These are phyloP conservation scores for Nilaparvata lugens DNA, from an alignment of 1,140 invertebrate species.

Conservation along the genomic window DNA sequence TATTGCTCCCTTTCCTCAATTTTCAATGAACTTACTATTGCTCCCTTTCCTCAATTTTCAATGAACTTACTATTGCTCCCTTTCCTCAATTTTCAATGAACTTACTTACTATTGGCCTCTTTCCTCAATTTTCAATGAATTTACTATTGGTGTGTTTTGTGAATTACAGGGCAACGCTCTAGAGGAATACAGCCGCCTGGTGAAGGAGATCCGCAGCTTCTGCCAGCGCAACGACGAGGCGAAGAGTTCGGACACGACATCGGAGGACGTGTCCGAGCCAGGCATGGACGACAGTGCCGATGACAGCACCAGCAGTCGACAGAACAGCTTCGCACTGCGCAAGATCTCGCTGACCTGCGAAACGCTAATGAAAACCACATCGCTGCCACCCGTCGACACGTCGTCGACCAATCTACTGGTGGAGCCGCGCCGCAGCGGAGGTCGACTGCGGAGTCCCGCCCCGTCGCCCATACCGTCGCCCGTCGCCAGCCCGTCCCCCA, in stretches of 20 bases:
- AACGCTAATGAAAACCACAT: constrained; percentile 34
- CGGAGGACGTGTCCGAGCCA: constrained; percentile 21
- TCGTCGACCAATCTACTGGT: constrained; percentile 8
- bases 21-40: too few species aligned
- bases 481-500: constrained; percentile 49
- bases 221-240: constrained; percentile 41
- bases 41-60: too few species aligned
- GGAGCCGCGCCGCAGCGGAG: constrained; percentile 29
- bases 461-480: constrained; percentile 58
- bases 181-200: constrained; percentile 39
- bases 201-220: constrained; percentile 41
- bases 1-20: too few species aligned
- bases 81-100: too few species aligned
- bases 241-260: constrained; percentile 30
- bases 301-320: constrained; percentile 16
- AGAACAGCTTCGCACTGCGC: constrained; percentile 38
- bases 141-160: background rate
- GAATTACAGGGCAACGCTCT: constrained; percentile 30
- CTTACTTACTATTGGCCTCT: too few species aligned
- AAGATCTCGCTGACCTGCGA: constrained; percentile 51
- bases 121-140: background rate
- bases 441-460: constrained; percentile 52
- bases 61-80: too few species aligned
- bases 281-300: constrained; percentile 8
- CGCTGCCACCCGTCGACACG: constrained; percentile 25